A percentile compares a stretch with the other conserved stretches of the same genome.
Evolutionary conservation across 2,797 vertebrate species (phyloP).

Genomic region (Schizopygopsis pylzovi): DNA sequence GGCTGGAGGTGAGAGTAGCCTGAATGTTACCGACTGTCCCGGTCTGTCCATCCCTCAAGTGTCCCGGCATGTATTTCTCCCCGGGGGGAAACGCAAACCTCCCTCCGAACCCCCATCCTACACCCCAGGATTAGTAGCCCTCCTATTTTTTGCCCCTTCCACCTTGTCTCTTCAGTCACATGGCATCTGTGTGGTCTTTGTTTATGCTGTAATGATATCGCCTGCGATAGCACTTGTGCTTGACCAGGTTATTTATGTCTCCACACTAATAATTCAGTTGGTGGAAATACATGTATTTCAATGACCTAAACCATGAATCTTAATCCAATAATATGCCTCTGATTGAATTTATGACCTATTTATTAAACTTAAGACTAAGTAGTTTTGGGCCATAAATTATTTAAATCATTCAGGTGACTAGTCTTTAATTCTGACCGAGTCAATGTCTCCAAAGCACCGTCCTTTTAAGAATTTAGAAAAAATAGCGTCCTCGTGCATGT

Average conservation of each 20-base stretch:
- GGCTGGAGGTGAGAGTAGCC: conserved; percentile 58
- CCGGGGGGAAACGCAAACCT: conserved; percentile 49
- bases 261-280: conserved; percentile 63
- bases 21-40: conserved; percentile 45
- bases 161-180: conserved; percentile 56
- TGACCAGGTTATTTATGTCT: conserved; percentile 62
- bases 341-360: conserved; percentile 81
- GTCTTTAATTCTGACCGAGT: conserved; percentile 48
- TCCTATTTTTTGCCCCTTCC: conserved; percentile 44
- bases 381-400: conserved; percentile 77
- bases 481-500: conserved; percentile 23
- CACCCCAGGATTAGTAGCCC: conserved; percentile 51
- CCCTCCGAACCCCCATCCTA: conserved; percentile 49
- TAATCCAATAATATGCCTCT: conserved; percentile 71
- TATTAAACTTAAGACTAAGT: conserved; percentile 84
- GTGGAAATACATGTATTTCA: conserved; percentile 72
- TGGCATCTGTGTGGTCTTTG: conserved; percentile 54
- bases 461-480: conserved; percentile 47
- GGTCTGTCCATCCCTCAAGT: conserved; percentile 61
- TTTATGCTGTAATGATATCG: conserved; percentile 61
- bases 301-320: conserved; percentile 75
- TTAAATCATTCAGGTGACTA: conserved; percentile 73
- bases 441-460: conserved; percentile 42
- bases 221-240: conserved; percentile 38
- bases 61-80: conserved; percentile 50